Evolutionary conservation across 2,888 invertebrate genomes (phyloP), one percentile per base, ranked within the genome.

Genomic region (Megalurothrips usitatus): DNA sequence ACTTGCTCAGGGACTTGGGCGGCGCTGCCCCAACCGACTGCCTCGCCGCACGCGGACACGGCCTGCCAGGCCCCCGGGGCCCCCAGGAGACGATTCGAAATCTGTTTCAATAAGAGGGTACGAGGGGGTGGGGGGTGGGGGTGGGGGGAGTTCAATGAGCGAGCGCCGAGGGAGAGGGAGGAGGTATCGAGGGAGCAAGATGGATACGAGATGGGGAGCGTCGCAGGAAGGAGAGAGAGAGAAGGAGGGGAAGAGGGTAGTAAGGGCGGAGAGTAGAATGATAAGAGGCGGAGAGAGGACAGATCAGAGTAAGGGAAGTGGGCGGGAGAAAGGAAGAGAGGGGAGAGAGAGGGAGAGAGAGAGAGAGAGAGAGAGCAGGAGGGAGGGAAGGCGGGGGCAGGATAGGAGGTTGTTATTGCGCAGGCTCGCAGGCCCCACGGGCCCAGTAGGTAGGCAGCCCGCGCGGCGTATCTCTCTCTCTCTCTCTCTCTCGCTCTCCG

Each of bases 341-440:
- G 6, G 34, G 34, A 43, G 34, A 43, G 34, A 6, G 34, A 43
- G 3, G 6, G 34, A 43, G 6, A 43, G 6, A 43, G 34, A 52
- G 52, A 52, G 52, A 52, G 52, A 52, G 52, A 52, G 52, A 52
- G 14, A 9, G 14, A 10, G 52, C 4, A 19, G 10, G 52, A 10
- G 14, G 14, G 14, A 52, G 52, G 52, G 1, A 12, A 19, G 14
- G 52, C 11, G 79, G 80, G 81, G 79, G 81, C 43, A 68, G 49
- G 79, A 78, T 81, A 43, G 82, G 82, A 82, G 83, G 82, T 80
- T 80, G 81, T 81, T 43, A 81, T 82, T 83, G 81, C 82, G 82
- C 83, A 83, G 82, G 81, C 83, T 81, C 82, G 83, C 84, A 84
- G 84, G 83, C 84, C 79, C 34, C 81, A 75, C 82, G 80, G 81